Percentiles rank a stretch among this genome's conserved stretches.
Conservation (phyloP, 2,888 invertebrate species). For the Diarsia rubi region DNA sequence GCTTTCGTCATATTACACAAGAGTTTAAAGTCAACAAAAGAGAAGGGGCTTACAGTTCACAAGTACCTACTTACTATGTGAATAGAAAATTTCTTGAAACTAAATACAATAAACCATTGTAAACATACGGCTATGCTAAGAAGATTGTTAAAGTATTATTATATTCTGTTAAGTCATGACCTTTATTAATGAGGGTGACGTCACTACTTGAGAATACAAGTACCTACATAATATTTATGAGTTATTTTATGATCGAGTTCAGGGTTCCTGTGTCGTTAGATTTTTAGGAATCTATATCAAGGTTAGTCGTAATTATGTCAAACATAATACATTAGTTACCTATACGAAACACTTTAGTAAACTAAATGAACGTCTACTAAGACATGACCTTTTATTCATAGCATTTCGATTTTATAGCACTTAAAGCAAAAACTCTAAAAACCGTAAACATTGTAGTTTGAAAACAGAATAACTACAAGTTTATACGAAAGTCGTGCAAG, state of each 20-base stretch:
- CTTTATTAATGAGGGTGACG: constrained; percentile 49
- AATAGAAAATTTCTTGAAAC: constrained; percentile 34
- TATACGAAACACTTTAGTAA: neutral
- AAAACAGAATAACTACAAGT: no score
- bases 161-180: constrained; percentile 43
- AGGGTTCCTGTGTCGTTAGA: constrained; percentile 1
- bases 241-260: constrained; percentile 11
- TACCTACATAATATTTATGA: neutral
- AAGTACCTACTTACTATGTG: constrained; percentile 19
- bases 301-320: neutral
- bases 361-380: neutral
- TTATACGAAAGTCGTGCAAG: no score
- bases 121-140: constrained; percentile 23
- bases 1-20: constrained; percentile 10
- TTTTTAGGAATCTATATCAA: neutral
- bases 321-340: neutral
- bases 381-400: no score
- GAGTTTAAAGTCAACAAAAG: constrained; percentile 13
- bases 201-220: constrained; percentile 14
- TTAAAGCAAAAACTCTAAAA: no score
- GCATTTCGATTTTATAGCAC: no score
- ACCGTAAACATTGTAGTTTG: no score
- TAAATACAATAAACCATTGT: constrained; percentile 33
- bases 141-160: constrained; percentile 43
- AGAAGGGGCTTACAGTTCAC: constrained; percentile 12